Evolutionary conservation across 1,140 invertebrate genomes (phyloP), one percentile per base, ranked within the genome.

Genomic region (Teleogryllus occipitalis): DNA sequence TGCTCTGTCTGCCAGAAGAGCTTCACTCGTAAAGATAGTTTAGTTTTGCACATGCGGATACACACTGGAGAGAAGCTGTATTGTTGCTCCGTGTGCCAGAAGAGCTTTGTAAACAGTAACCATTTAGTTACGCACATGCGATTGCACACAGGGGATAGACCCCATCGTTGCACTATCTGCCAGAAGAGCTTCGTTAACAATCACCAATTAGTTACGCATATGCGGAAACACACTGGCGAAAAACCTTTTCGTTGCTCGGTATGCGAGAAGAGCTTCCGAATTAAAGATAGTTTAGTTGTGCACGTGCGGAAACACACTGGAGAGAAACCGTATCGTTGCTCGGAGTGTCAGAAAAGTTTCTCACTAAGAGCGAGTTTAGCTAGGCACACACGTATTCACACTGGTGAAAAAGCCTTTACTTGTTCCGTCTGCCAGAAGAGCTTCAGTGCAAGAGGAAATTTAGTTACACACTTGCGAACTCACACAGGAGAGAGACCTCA

Each of bases 1-100:
- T 79, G 78, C 73, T 65, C 47, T 48, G 78, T 80, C 5, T 80
- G 79, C 72, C 49, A 47, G 12, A 46, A 47, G 75, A 18, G 27
- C 15, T 80, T 77, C 47, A n/a, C 14, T 8, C 47, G 48, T 15
- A 65, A 39, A 12, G 46, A 47, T 54, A 76, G 49, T 48, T 54
- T 80, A 15, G 75, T 77, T 46, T n/a, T 21, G 27, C 79, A 80
- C 27, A 77, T 65, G 75, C 8, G 22, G 39, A 22, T 46, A 10
- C 78, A 79, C 47, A 75, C 72, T 8, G 78, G 78, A 5, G 78
- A 79, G 47, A 74, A 74, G 15, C 78, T 46, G 6, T 22, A 74
- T 27, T 65, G 7, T 27, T 79, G 78, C 46, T 8, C 18, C 39
- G 21, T 79, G 12, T 79, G 54, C 54, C 10, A 65, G 10, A 65